These are phyloP conservation scores for Urocynchramus pylzowi DNA, from an alignment of 2,113 vertebrate species.

Conservation along the genomic window DNA sequence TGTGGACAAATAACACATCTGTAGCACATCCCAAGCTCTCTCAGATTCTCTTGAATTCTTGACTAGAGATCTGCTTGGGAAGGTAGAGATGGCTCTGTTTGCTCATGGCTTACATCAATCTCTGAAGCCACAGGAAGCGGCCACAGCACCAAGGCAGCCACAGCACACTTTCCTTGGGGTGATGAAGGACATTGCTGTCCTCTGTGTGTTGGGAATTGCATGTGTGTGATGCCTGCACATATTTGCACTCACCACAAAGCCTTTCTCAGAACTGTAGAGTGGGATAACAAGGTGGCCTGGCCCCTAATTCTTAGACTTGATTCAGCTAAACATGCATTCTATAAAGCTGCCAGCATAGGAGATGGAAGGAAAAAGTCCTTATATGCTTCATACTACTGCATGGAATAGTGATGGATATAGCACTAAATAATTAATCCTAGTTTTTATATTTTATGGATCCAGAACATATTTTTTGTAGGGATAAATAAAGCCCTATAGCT, in stretches of 20 bases:
- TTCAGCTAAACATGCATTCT: background rate
- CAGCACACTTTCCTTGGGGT: background rate
- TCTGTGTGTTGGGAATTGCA: background rate
- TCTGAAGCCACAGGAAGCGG: background rate
- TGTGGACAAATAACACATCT: background rate
- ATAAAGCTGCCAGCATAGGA: background rate
- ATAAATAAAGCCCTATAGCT: background rate
- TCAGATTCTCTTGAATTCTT: background rate
- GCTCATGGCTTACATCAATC: background rate
- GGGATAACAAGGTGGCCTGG: background rate
- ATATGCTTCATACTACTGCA: background rate
- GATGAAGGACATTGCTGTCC: fast-evolving
- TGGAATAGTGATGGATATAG: background rate
- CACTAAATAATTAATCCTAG: slow-evolving; percentile 32
- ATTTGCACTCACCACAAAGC: background rate
- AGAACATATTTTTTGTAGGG: background rate
- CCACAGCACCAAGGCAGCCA: background rate
- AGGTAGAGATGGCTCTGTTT: background rate
- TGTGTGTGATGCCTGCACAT: background rate
- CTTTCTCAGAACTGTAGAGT: background rate
- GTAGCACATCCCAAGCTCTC: background rate
- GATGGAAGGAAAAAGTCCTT: background rate
- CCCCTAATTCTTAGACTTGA: background rate
- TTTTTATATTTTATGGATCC: slow-evolving; percentile 21
- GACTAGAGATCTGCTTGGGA: background rate